These are phyloP conservation scores for Eurois occulta DNA, from an alignment of 2,888 invertebrate genomes.

Conservation along the genomic window DNA sequence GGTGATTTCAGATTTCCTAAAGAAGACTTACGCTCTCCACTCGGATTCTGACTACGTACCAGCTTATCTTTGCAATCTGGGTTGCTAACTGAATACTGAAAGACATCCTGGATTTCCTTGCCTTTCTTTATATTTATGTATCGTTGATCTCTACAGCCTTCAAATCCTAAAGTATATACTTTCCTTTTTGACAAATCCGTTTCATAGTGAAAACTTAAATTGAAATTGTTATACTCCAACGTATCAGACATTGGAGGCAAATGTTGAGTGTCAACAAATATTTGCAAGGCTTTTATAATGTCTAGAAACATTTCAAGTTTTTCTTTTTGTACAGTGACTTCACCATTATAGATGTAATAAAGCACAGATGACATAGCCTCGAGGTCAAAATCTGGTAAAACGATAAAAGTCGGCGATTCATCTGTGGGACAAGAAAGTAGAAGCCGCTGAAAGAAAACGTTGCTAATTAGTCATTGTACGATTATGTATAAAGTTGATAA, in stretches of 20 bases:
- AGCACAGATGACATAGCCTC: constrained; percentile 92
- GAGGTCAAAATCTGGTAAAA: constrained; percentile 92
- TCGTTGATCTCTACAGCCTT: constrained; percentile 65
- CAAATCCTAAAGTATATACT: constrained; percentile 71
- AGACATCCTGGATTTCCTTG: constrained; percentile 65
- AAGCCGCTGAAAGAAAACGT: constrained; percentile 75
- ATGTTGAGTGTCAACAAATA: constrained; percentile 81
- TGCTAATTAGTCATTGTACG: constrained; percentile 37
- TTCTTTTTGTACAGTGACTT: constrained; percentile 90
- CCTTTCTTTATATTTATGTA: constrained; percentile 77
- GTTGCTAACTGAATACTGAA: constrained; percentile 71
- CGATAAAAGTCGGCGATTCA: constrained; percentile 91
- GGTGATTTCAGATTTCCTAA: constrained; percentile 80
- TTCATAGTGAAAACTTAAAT: constrained; percentile 57
- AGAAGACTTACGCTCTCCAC: constrained; percentile 73
- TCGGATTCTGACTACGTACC: constrained; percentile 73
- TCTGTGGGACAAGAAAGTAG: constrained; percentile 81
- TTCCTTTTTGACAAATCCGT: constrained; percentile 59
- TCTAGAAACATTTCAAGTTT: constrained; percentile 91
- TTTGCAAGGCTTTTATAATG: constrained; percentile 87
- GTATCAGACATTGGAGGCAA: constrained; percentile 69
- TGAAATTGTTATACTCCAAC: constrained; percentile 55
- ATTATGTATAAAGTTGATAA: constrained; percentile 17
- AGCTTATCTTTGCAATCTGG: constrained; percentile 73
- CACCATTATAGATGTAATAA: constrained; percentile 93